Percentiles rank a stretch among this genome's conserved stretches.
Conservation (phyloP, 2,797 vertebrate genomes). For the Allochrocebus solatus region DNA sequence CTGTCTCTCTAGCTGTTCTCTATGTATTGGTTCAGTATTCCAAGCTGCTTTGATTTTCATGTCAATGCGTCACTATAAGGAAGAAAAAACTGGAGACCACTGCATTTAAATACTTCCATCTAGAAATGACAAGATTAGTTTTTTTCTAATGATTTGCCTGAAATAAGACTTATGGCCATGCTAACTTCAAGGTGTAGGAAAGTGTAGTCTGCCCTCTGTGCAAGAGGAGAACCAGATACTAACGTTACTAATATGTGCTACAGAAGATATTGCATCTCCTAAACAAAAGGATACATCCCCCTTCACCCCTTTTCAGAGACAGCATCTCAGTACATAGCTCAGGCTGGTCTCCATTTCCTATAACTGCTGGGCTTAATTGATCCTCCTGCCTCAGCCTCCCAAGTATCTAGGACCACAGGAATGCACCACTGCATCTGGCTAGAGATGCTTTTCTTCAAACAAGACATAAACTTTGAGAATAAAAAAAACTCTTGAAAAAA, state of each 20-base stretch:
- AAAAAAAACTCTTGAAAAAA: background rate
- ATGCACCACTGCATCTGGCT: background rate
- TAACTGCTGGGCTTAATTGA: background rate
- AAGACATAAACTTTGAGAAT: background rate
- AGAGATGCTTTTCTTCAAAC: background rate
- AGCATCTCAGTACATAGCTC: background rate
- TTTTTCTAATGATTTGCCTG: background rate
- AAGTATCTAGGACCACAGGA: background rate
- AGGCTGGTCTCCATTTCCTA: background rate
- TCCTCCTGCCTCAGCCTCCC: background rate
- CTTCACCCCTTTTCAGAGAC: background rate
- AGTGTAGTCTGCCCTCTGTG: background rate
- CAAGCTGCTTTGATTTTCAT: no score
- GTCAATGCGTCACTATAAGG: no score
- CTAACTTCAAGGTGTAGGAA: background rate
- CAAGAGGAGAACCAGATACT: background rate
- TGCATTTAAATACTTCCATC: no score
- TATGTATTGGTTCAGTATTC: background rate
- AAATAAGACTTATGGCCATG: background rate
- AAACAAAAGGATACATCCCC: background rate
- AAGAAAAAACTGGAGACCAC: no score
- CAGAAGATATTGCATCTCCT: background rate
- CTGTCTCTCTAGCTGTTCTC: background rate
- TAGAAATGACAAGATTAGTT: background rate
- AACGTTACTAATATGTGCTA: background rate